A percentile compares a stretch with the other conserved stretches of the same genome.
These are phyloP conservation scores for Crocallis elinguaria DNA, from an alignment of 2,888 invertebrate genomes.

Conservation along the genomic window DNA sequence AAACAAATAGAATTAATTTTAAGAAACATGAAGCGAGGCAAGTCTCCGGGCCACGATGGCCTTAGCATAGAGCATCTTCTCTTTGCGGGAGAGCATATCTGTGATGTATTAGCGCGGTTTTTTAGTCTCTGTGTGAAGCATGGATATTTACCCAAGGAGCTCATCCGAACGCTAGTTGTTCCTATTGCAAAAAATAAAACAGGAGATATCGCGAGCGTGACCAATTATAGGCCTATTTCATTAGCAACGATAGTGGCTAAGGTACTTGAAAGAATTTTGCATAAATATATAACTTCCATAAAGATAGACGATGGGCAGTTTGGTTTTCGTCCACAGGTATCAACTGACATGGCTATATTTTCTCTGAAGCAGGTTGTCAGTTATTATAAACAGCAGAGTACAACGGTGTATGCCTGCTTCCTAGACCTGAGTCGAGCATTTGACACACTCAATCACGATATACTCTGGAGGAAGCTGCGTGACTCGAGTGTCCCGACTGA, in stretches of 20 bases:
- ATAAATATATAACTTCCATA: neutral
- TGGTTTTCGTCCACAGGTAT: neutral
- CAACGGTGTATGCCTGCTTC: too few species aligned
- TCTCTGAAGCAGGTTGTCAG: neutral
- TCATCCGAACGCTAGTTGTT: slow-evolving; percentile 5
- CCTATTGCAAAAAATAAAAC: slow-evolving; percentile 7
- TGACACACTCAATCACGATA: too few species aligned
- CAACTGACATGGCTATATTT: slow-evolving; percentile 2
- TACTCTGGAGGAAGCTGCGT: too few species aligned
- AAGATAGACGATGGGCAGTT: neutral
- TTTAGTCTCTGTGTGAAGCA: slow-evolving; percentile 7
- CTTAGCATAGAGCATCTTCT: neutral
- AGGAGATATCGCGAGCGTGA: neutral
- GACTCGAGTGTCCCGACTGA: too few species aligned
- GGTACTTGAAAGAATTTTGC: slow-evolving; percentile 5
- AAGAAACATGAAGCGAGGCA: neutral
- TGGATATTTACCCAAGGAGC: slow-evolving; percentile 2
- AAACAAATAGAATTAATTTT: neutral
- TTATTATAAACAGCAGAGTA: too few species aligned
- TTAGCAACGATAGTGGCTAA: slow-evolving; percentile 5
- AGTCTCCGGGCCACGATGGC: neutral
- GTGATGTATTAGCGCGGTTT: slow-evolving; percentile 1
- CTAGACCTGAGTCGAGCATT: too few species aligned
- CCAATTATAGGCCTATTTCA: slow-evolving; percentile 5
- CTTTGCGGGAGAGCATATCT: slow-evolving; percentile 1